Evolutionary conservation across 2,113 vertebrate species (phyloP).

Genomic region (Aviceda subcristata): DNA sequence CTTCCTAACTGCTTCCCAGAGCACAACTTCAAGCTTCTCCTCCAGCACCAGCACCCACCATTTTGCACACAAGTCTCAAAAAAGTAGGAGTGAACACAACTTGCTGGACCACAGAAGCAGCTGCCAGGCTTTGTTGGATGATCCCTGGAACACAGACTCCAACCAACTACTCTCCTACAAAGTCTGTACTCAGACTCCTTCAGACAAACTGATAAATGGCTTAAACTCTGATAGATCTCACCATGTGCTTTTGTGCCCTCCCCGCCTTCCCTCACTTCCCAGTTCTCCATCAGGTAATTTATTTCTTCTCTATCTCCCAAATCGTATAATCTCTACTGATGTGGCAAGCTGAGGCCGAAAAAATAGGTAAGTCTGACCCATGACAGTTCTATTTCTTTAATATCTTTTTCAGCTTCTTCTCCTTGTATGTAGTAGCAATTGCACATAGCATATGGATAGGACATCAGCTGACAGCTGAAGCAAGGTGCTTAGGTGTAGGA

Average conservation of each 20-base stretch:
- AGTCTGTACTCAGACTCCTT: conserved; percentile 67
- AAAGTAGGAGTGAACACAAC: conserved; percentile 81
- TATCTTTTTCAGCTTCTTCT: not conserved
- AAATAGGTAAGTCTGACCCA: not conserved
- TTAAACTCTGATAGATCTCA: conserved; percentile 61
- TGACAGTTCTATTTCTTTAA: not conserved
- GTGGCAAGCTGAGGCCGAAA: not conserved
- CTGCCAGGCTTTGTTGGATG: conserved; percentile 54
- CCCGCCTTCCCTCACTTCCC: conserved; percentile 74
- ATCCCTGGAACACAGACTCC: conserved; percentile 70
- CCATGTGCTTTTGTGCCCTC: conserved; percentile 64
- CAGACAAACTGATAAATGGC: conserved; percentile 73
- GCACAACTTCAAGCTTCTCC: conserved; percentile 15
- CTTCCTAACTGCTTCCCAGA: conserved; percentile 69
- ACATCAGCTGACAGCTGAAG: not conserved
- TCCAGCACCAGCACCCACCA: conserved; percentile 43
- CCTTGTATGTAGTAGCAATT: not conserved
- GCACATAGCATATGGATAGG: not conserved
- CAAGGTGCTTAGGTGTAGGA: not conserved
- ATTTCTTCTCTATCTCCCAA: not conserved
- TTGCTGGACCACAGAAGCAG: conserved; percentile 73
- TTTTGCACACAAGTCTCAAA: conserved; percentile 74
- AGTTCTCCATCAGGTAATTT: conserved; percentile 78
- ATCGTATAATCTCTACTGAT: not conserved
- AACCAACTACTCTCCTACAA: conserved; percentile 70